Evolutionary conservation across 1,140 invertebrate genomes (phyloP).

Genomic region (Tetramorium alpestre): DNA sequence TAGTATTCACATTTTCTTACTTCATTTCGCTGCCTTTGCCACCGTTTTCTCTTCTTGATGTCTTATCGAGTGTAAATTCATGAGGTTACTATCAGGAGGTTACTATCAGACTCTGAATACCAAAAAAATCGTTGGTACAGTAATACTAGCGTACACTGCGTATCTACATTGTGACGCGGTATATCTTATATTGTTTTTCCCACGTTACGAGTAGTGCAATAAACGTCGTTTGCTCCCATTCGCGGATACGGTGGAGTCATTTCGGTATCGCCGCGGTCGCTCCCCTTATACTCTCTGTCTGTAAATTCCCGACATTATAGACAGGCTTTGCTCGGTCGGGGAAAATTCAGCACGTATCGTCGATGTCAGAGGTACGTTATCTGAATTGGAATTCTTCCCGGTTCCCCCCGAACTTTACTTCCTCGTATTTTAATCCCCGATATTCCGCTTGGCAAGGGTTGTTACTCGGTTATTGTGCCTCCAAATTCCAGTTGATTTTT

Average conservation of each 20-base stretch:
- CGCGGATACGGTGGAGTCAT: constrained; percentile 43
- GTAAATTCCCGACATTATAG: constrained; percentile 58
- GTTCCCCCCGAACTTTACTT: constrained; percentile 51
- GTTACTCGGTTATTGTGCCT: constrained; percentile 62
- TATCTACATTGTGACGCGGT: constrained; percentile 7
- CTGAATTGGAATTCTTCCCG: constrained; percentile 62
- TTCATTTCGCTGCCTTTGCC: constrained; percentile 47
- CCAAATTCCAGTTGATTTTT: constrained; percentile 55
- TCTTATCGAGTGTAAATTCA: constrained; percentile 73
- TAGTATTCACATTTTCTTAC: constrained; percentile 33
- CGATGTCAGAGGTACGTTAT: constrained; percentile 56
- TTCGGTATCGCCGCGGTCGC: constrained; percentile 19
- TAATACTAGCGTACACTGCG: not conserved
- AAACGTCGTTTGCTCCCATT: constrained; percentile 49
- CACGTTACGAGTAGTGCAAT: constrained; percentile 50
- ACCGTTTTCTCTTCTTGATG: constrained; percentile 46
- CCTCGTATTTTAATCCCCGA: constrained; percentile 61
- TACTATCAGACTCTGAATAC: constrained; percentile 59
- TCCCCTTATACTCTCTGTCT: constrained; percentile 36
- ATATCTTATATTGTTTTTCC: constrained; percentile 48
- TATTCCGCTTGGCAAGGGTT: constrained; percentile 58
- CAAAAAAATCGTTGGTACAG: constrained; percentile 33
- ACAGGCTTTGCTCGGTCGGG: constrained; percentile 35
- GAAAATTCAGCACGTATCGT: constrained; percentile 59
- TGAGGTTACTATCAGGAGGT: constrained; percentile 60